Evolutionary conservation across 2,888 invertebrate genomes (phyloP), one percentile per base, ranked within the genome.

Genomic region (Coelinius sp.): DNA sequence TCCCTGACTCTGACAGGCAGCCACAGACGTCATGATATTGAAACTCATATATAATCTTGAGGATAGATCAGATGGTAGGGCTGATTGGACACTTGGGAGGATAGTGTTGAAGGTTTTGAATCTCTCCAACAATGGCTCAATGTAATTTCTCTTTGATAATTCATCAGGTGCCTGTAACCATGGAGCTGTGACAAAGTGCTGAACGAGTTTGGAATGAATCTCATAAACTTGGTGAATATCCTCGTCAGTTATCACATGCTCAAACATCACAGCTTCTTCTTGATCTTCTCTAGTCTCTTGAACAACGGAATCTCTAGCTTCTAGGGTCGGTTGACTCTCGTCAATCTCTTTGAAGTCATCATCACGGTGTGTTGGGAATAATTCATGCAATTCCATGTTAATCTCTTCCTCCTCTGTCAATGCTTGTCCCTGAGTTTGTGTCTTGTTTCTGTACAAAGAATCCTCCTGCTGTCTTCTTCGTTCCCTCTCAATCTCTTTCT

Each of bases 401-500:
- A 92, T 91, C 72, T 91, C 89, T 17, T 92, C 91, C 75, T 94
- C 94, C 81, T 95, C 95, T 20, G 92, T 90, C 82, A 92, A 90
- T 20, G 91, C 90, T 78, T 91, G 91, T 68, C 92, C 92, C 86
- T 91, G 91, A 0, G 92, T 91, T 14, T 76, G 88, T 86, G 88
- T 91, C 91, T 92, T 93, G 8, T 92, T 93, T 70, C 92, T 92
- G 85, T 94, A 95, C 53, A 97, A 88, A 77, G 93, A 93, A 67
- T 94, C 94, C 72, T 94, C 93, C 78, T 95, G 95, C 66, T 91
- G 90, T 76, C 93, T 91, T 79, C 91, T 91, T 79, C 89, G 90
- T 76, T 92, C 92, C 17, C 91, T 90, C 25, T 92, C 91, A 63
- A 91, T 91, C 80, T 95, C 93, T 79, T 95, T 94, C 71, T 92